Base-by-base conservation (phyloP, 2,797 vertebrate genomes). In the Threskiornis aethiopicus region DNA sequence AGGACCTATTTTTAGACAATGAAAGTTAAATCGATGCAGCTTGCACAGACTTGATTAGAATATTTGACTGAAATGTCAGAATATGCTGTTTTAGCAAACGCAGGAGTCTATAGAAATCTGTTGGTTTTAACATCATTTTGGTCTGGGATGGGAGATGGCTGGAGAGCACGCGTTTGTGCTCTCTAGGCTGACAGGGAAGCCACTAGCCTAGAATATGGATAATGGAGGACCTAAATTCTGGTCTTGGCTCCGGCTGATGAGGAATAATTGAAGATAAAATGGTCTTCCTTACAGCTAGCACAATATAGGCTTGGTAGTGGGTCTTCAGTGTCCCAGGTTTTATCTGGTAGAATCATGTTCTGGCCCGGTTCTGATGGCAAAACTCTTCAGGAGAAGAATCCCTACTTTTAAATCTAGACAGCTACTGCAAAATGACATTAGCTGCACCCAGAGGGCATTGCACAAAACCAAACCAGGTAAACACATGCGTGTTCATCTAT, bases 1-100 rank as follows among this genome's bases (percentile, higher is more conserved):
- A 79, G 73, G 70, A 81, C 31, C 51, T 94, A 77, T 88, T 89
- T 96, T 95, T 84, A 93, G 83, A 70, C 35, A 39, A 42, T 41
- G 46, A 39, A 78, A 82, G 66, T n/a, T 87, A 87, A 93, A 94
- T 79, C 62, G 13, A 66, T 62, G 51, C 66, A 72, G 58, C 21
- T 89, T 87, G 29, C 51, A 55, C 12, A 80, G 64, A 46, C 41
- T 49, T 89, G 1, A 1, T 81, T 71, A 49, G 47, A 90, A 65
- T 84, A 70, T 67, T 81, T 87, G 62, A 76, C 51, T 59, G 42
- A 91, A 91, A 80, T 84, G 35, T 65, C 88, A 90, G 80, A 73
- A 92, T 89, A 58, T 77, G 66, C 66, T 79, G 15, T 9, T 91
- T 66, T 58, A 81, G 73, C 58, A 88, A 81, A 87, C 61, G 70